Evolutionary conservation across 1,140 invertebrate species (phyloP).

Genomic region (Bombus ignitus): DNA sequence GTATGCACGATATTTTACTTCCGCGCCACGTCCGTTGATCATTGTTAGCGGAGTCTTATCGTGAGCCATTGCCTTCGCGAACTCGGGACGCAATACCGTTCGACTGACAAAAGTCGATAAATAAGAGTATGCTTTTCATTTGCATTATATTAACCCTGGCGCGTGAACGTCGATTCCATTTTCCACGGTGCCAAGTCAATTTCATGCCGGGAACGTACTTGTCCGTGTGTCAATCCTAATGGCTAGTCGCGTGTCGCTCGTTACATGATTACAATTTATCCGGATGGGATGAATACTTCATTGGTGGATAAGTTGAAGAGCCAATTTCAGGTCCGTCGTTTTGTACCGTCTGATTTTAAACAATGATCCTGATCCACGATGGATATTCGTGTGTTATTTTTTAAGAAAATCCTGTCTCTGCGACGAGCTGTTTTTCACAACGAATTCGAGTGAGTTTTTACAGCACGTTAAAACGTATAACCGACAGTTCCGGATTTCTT

Average conservation of each 20-base stretch:
- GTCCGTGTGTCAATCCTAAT: slow-evolving; percentile 6
- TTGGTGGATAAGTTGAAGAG: neutral
- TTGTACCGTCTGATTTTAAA: neutral
- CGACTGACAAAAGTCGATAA: slow-evolving; percentile 1
- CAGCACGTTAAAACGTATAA: neutral
- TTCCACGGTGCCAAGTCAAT: slow-evolving; percentile 9
- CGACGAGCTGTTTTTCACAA: neutral
- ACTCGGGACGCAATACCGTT: neutral
- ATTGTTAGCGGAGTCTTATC: slow-evolving; percentile 36
- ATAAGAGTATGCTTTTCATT: slow-evolving; percentile 1
- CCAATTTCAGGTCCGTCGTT: neutral
- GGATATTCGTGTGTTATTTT: neutral
- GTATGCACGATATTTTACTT: slow-evolving; percentile 25
- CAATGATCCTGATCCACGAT: neutral
- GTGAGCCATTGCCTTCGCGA: neutral
- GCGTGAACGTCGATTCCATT: neutral
- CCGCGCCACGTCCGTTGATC: slow-evolving; percentile 19
- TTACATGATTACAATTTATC: neutral
- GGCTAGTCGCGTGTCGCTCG: neutral
- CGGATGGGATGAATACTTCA: neutral
- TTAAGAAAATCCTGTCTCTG: neutral
- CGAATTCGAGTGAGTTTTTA: neutral
- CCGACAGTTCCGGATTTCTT: neutral
- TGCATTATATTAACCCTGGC: slow-evolving; percentile 17
- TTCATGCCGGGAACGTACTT: neutral